Evolutionary conservation across 2,888 invertebrate species (phyloP), one percentile per base, ranked within the genome.

Genomic region (Parasteatoda lunata): DNA sequence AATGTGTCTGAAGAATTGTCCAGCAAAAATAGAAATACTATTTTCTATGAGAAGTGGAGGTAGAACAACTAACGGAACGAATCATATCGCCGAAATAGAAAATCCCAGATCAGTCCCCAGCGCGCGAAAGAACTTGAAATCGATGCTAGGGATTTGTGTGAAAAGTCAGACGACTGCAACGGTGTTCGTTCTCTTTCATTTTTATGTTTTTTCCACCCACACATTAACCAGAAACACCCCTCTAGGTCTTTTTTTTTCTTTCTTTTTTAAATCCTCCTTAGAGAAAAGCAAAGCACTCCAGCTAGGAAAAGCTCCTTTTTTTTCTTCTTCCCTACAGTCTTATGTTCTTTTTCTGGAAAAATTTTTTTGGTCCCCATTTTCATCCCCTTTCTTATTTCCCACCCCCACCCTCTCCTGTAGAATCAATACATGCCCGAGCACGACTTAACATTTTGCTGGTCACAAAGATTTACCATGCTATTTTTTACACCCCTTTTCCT

Each of bases 401-500:
- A 68, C 30, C 45, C 9, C 15, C 15, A 9, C 66, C 66, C 66
- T 15, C 66, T 68, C 45, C 54, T 73, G 54, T 51, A 9, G 77
- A 77, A 77, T 77, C 77, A 77, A 77, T 77, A 68, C 65, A 77
- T n/a, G 77, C 77, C 66, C 30, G 77, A 77, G 77, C 77, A 77
- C 77, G 77, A 77, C 77, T 77, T 77, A 77, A 77, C 77, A 66
- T 77, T 66, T 51, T 51, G 65, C 68, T 68, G 77, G 77, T 77
- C 77, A 77, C 47, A 77, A 77, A 77, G 77, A 66, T 77, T 77
- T 77, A 77, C 66, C 68, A 66, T 77, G 77, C 68, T 77, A 77
- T 77, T 68, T 77, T 68, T 77, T 77, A 68, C 66, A 9, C 77
- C 51, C 7, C 71, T n/a, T 49, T n/a, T 51, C 11, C 59, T 59